Percentiles rank a stretch among this genome's conserved stretches.
phyloP scores from a whole-genome alignment of 1,140 invertebrate species.

The Philopotamus ludificatus region DNA sequence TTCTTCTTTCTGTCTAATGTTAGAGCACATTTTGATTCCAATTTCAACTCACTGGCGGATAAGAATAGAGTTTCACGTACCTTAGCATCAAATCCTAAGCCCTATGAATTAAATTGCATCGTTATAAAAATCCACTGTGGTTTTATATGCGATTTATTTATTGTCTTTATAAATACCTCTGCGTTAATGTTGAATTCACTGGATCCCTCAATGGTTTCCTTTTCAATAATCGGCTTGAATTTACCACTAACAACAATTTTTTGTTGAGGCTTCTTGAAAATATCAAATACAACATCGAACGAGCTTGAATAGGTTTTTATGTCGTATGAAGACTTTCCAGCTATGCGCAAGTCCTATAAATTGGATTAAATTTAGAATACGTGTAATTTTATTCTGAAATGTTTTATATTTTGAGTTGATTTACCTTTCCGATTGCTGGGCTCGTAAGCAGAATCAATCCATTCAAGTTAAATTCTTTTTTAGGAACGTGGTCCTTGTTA shows the following conservation, averaged over 20 bases:
- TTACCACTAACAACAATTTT: slow-evolving; percentile 56
- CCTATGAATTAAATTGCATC: no score
- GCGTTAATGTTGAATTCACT: slow-evolving; percentile 14
- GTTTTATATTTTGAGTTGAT: no score
- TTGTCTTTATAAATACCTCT: slow-evolving; percentile 17
- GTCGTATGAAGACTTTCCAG: slow-evolving; percentile 51
- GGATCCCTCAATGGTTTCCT: slow-evolving; percentile 40
- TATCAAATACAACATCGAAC: slow-evolving; percentile 58
- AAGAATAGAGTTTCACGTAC: slow-evolving; percentile 42
- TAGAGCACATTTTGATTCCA: background rate
- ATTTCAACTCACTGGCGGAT: slow-evolving; percentile 43
- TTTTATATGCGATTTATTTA: background rate
- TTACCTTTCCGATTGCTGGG: slow-evolving; percentile 64
- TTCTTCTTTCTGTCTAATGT: slow-evolving; percentile 45
- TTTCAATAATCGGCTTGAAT: slow-evolving; percentile 41
- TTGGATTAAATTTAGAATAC: no score
- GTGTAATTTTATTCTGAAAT: no score
- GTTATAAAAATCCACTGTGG: no score
- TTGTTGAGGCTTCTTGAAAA: slow-evolving; percentile 63
- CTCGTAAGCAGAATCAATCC: slow-evolving; percentile 64
- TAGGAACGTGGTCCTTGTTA: slow-evolving; percentile 53
- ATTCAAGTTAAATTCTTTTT: slow-evolving; percentile 51
- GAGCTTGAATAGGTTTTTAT: slow-evolving; percentile 49
- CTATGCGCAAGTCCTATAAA: slow-evolving; percentile 56
- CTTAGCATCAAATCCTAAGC: slow-evolving; percentile 6